Evolutionary conservation across 2,797 vertebrate genomes (phyloP).

Genomic region (Sylvia borin): DNA sequence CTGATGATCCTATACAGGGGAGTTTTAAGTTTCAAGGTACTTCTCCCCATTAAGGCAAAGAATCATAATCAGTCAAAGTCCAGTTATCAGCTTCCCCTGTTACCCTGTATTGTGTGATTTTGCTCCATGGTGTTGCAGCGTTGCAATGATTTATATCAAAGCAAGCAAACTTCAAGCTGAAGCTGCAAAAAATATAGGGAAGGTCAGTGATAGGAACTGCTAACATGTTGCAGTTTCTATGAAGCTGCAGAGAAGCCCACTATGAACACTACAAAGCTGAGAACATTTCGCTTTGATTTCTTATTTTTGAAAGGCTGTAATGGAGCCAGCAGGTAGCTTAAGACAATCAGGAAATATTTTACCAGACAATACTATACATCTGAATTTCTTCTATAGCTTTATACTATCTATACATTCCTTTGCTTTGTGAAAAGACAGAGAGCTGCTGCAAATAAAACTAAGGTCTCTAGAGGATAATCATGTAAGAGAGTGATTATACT

Average conservation of each 20-base stretch:
- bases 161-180: conserved; percentile 56
- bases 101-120: background rate
- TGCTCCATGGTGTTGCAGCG: background rate
- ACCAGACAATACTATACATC: background rate
- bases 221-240: conserved; percentile 32
- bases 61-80: background rate
- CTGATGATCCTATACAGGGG: background rate
- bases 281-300: conserved; percentile 46
- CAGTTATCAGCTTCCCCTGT: background rate
- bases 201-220: conserved; percentile 38
- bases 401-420: background rate
- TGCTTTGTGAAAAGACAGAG: background rate
- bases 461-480: background rate
- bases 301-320: conserved; percentile 31
- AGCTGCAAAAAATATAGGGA: conserved; percentile 39
- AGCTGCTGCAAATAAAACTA: background rate
- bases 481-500: background rate
- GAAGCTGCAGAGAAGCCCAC: conserved; percentile 2
- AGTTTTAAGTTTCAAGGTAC: background rate
- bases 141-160: conserved; percentile 60
- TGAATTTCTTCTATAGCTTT: background rate
- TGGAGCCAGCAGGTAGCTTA: background rate
- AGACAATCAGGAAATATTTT: conserved; percentile 4
- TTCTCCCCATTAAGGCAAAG: background rate
- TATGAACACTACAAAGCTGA: conserved; percentile 38